Conservation (phyloP, 2,113 vertebrate genomes). For the Pao palembangensis region DNA sequence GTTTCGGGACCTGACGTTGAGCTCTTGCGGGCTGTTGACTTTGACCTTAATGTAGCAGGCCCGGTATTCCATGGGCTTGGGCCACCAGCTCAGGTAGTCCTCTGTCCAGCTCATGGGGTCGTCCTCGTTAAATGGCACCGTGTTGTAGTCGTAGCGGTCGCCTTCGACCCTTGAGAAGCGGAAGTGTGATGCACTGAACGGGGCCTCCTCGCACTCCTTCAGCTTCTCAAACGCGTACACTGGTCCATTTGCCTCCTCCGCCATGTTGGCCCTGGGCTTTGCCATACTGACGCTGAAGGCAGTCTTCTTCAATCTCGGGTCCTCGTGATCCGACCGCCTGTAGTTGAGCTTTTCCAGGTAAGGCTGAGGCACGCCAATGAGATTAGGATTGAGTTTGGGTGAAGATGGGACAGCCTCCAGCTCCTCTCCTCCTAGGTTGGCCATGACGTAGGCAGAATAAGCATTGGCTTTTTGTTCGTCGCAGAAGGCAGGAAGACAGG, state of each 20-base stretch:
- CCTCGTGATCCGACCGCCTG: conserved; percentile 86
- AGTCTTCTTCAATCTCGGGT: conserved; percentile 86
- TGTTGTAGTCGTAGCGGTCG: conserved; percentile 91
- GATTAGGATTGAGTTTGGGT: conserved; percentile 87
- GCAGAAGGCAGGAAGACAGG: conserved; percentile 93
- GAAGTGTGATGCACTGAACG: conserved; percentile 86
- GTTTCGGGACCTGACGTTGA: conserved; percentile 92
- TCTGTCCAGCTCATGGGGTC: conserved; percentile 97
- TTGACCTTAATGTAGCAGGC: conserved; percentile 96
- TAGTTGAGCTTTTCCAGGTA: conserved; percentile 91
- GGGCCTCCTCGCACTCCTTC: conserved; percentile 88
- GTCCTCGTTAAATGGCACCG: conserved; percentile 91
- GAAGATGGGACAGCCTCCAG: conserved; percentile 86
- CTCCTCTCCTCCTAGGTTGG: conserved; percentile 92
- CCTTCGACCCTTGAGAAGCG: conserved; percentile 94
- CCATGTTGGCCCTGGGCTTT: conserved; percentile 83
- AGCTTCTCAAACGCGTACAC: conserved; percentile 89
- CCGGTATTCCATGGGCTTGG: conserved; percentile 95
- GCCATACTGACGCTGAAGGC: conserved; percentile 93
- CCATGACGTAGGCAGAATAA: conserved; percentile 88
- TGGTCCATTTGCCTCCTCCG: conserved; percentile 89
- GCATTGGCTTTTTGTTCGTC: conserved; percentile 86
- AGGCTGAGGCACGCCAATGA: conserved; percentile 91
- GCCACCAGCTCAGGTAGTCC: conserved; percentile 97
- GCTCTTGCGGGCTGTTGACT: conserved; percentile 82